Evolutionary conservation across 2,113 vertebrate genomes (phyloP).

Genomic region (Gymnobelideus leadbeateri): DNA sequence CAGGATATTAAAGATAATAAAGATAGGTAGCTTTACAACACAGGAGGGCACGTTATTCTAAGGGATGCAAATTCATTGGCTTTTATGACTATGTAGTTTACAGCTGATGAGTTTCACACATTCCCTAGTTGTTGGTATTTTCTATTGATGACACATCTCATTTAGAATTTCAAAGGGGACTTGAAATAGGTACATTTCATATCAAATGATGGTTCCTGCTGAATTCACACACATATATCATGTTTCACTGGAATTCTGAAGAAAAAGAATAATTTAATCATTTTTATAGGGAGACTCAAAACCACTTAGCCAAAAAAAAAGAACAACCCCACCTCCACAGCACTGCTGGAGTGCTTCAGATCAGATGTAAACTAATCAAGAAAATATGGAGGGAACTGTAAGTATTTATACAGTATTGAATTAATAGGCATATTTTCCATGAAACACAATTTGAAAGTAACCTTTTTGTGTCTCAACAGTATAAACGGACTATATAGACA

Average conservation of each 20-base stretch:
- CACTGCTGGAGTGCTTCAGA: not conserved
- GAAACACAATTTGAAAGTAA: not conserved
- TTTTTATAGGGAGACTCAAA: not conserved
- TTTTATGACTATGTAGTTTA: not conserved
- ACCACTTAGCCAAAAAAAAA: not conserved
- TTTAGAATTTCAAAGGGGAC: conserved; percentile 58
- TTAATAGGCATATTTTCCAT: not conserved
- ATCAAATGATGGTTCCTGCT: conserved; percentile 52
- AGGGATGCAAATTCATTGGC: conserved; percentile 34
- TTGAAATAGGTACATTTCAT: conserved; percentile 47
- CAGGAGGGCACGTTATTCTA: not conserved
- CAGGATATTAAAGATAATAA: conserved; percentile 78
- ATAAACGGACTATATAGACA: not conserved
- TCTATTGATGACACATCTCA: conserved; percentile 35
- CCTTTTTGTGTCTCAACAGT: not conserved
- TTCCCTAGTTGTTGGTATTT: not conserved
- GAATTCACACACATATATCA: not conserved
- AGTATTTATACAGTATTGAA: not conserved
- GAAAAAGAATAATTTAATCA: not conserved
- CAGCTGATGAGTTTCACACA: not conserved
- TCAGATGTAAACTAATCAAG: not conserved
- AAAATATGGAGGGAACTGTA: not conserved
- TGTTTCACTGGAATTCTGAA: not conserved
- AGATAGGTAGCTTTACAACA: conserved; percentile 51
- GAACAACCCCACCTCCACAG: fast-evolving